These are phyloP conservation scores for Anthoscopus minutus DNA, from an alignment of 2,113 vertebrate genomes.

Conservation along the genomic window DNA sequence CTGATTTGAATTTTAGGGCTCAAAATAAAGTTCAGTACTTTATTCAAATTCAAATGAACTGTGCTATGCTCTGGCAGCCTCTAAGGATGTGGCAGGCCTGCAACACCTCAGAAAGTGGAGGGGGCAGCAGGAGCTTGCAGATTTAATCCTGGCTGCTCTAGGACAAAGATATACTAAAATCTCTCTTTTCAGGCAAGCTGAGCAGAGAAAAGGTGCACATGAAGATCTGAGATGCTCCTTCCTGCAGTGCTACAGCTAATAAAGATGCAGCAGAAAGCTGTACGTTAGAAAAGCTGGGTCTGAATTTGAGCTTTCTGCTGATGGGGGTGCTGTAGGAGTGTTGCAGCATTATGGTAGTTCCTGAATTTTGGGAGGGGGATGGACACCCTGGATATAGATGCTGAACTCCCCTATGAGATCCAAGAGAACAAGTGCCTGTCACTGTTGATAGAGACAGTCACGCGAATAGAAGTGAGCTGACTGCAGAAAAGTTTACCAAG, in stretches of 20 bases:
- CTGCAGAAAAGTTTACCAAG: background rate
- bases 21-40: conserved; percentile 23
- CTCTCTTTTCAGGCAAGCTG: background rate
- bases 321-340: background rate
- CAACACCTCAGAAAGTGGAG: background rate
- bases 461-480: background rate
- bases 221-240: background rate
- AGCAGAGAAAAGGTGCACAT: background rate
- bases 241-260: background rate
- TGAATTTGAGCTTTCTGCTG: background rate
- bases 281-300: background rate
- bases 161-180: background rate
- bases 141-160: background rate
- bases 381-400: background rate
- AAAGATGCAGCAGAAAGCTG: background rate
- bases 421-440: background rate
- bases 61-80: background rate
- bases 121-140: background rate
- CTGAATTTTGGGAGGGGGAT: background rate
- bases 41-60: conserved; percentile 42
- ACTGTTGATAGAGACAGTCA: background rate
- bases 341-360: background rate
- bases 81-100: background rate
- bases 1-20: conserved; percentile 28
- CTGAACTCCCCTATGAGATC: background rate